phyloP scores from a whole-genome alignment of 2,113 vertebrate species.

The Narcine bancroftii region DNA sequence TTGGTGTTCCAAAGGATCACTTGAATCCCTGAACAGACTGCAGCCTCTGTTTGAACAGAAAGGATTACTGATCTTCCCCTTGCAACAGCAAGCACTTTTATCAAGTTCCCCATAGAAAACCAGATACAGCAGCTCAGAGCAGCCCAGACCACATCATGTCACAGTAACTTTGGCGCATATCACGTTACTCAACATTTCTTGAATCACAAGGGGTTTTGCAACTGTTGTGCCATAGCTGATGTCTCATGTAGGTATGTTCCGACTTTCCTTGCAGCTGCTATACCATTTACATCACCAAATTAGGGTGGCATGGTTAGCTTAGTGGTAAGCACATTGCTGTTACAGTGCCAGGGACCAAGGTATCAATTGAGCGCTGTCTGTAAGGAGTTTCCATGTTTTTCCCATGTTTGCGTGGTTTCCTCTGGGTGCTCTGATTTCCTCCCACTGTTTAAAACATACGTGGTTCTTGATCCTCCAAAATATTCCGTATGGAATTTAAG shows the following conservation, averaged over 20 bases:
- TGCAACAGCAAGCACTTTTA: conserved; percentile 4
- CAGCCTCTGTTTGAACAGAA: background rate
- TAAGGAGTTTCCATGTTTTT: too few relatives aligned
- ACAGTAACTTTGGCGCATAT: background rate
- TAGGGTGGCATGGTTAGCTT: too few relatives aligned
- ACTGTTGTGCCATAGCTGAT: background rate
- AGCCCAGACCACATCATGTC: background rate
- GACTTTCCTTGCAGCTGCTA: background rate
- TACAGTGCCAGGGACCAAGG: too few relatives aligned
- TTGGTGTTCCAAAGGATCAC: background rate
- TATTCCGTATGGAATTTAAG: too few relatives aligned
- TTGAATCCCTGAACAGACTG: background rate
- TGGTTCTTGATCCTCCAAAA: too few relatives aligned
- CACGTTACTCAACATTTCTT: background rate
- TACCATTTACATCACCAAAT: background rate
- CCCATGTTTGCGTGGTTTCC: too few relatives aligned
- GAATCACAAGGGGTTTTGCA: background rate
- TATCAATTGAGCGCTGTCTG: too few relatives aligned
- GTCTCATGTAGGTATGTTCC: background rate
- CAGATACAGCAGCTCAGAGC: background rate
- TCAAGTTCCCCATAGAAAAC: background rate
- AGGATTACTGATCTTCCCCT: background rate
- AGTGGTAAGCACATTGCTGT: too few relatives aligned
- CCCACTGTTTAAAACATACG: too few relatives aligned
- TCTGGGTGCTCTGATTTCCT: too few relatives aligned